Percentiles rank a stretch among this genome's conserved stretches.
Evolutionary conservation across 2,888 invertebrate species (phyloP).

Genomic region (Oligia latruncula): DNA sequence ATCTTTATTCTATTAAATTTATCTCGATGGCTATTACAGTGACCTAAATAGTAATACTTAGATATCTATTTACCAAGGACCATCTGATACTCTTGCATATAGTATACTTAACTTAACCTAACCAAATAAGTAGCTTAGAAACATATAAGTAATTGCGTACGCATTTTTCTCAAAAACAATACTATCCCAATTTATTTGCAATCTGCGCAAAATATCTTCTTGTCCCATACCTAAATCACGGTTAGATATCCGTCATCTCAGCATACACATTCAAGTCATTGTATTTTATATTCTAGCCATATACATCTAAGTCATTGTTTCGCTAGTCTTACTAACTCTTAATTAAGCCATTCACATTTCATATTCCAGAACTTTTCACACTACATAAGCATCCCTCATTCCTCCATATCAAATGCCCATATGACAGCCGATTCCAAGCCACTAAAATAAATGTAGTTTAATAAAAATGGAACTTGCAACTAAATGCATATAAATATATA

Average conservation of each 20-base stretch:
- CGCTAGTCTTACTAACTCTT: background rate
- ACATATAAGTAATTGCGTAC: background rate
- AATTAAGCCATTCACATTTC: background rate
- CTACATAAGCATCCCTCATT: background rate
- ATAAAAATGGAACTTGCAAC: background rate
- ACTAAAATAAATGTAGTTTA: background rate
- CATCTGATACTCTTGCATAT: background rate
- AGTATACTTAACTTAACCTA: background rate
- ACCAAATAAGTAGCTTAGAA: background rate
- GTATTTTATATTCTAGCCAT: background rate
- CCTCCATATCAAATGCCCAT: background rate
- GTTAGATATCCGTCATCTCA: background rate
- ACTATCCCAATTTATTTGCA: background rate
- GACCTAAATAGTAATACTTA: constrained; percentile 12
- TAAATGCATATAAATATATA: background rate
- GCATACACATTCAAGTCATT: background rate
- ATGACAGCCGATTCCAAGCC: background rate
- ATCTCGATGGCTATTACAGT: background rate
- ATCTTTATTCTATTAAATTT: constrained; percentile 10
- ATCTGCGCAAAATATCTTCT: background rate
- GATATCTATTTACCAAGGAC: background rate
- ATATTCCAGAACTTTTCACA: background rate
- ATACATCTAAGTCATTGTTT: background rate
- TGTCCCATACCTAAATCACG: background rate
- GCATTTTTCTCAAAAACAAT: background rate